Evolutionary conservation across 1,140 invertebrate species (phyloP), one percentile per base, ranked within the genome.

Genomic region (Leucophenga varia): DNA sequence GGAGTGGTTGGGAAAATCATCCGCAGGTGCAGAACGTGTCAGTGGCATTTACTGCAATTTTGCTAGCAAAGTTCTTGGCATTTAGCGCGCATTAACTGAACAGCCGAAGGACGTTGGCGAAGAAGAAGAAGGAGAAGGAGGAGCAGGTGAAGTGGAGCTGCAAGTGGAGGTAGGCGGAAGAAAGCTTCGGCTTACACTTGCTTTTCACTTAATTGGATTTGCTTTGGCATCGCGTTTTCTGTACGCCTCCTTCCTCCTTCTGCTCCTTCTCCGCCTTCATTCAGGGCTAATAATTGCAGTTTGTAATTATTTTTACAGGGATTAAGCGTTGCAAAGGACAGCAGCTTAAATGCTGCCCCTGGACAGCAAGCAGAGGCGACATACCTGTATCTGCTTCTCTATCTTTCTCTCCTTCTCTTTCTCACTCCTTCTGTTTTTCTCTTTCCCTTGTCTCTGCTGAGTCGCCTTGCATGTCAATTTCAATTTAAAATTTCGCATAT

Each of bases 171-270:
- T 38, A 52, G 32, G 32, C 19, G 35, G 45, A 36, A 43, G 50
- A 64, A 55, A 61, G 52, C 55, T 50, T 59, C 52, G 59, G 59
- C 61, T 64, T 64, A 67, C 63, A 67, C 59, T 63, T 56, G 64
- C 64, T 65, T 65, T 65, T 68, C 63, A 67, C 56, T 65, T 65
- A 65, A 65, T 65, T 65, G 63, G 63, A 65, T 65, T 65, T 63
- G 59, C 59, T 55, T 53, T 63, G 46, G 50, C 48, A 52, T 36
- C 47, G 47, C 45, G 36, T 54, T 37, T 31, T 18, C 45, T 48
- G 44, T 43, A 21, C 38, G 31, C 34, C 39, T 47, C 37, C n/a
- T n/a, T 17, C 45, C 41, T 22, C 30, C n/a, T n/a, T n/a, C n/a
- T n/a, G n/a, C n/a, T n/a, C n/a, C n/a, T n/a, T n/a, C n/a, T n/a